Evolutionary conservation across 2,888 invertebrate species (phyloP).

Genomic region (Plebejus melissa): DNA sequence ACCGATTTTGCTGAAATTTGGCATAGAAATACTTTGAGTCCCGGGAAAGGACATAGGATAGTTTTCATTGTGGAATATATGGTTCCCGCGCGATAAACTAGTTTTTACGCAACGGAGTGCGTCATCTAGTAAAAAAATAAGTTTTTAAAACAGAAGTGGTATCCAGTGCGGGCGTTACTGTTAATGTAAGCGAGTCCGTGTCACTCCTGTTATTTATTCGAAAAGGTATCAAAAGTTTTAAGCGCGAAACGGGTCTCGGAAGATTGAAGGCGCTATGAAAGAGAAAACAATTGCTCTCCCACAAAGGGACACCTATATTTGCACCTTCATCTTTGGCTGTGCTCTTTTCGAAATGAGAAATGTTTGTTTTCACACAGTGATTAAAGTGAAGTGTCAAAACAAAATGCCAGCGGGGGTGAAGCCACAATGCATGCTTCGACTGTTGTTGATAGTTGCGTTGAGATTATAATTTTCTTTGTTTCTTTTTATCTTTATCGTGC

Average conservation of each 20-base stretch:
- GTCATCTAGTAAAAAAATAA: not conserved
- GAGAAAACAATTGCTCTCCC: constrained; percentile 41
- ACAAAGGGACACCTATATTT: constrained; percentile 48
- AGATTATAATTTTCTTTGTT: constrained; percentile 63
- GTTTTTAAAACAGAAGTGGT: not conserved
- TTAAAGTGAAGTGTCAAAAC: constrained; percentile 78
- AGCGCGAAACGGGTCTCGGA: constrained; percentile 26
- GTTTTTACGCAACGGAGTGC: too few relatives aligned
- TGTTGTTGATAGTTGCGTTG: constrained; percentile 58
- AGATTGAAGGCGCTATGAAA: constrained; percentile 32
- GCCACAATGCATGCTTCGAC: constrained; percentile 55
- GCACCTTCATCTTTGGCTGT: constrained; percentile 49
- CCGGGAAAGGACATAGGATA: too few relatives aligned
- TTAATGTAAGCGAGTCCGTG: constrained; percentile 33
- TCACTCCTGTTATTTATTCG: constrained; percentile 29
- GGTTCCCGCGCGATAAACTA: too few relatives aligned
- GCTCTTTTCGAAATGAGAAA: constrained; percentile 73
- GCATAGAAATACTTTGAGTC: too few relatives aligned
- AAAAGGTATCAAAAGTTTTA: constrained; percentile 7
- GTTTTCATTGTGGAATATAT: too few relatives aligned
- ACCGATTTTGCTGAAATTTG: too few relatives aligned
- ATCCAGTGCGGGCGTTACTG: not conserved
- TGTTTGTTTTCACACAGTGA: constrained; percentile 73
- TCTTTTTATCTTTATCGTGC: constrained; percentile 31
- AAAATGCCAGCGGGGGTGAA: constrained; percentile 58